These are phyloP conservation scores for Martes martes DNA, from an alignment of 2,113 vertebrate species.

Conservation along the genomic window DNA sequence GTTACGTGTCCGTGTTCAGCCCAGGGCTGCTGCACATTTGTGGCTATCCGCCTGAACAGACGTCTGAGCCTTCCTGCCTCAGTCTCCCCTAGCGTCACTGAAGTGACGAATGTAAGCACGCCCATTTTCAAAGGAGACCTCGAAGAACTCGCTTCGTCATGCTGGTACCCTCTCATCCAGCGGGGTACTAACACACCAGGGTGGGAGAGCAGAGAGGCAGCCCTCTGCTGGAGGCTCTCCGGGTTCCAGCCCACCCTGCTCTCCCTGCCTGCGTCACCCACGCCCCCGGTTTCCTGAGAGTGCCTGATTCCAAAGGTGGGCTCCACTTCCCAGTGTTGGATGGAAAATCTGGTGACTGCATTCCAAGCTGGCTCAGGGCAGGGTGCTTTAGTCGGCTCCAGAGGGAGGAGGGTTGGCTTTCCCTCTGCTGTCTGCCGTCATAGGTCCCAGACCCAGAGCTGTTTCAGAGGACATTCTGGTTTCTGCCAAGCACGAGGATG, in stretches of 20 bases:
- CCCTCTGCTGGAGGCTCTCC: not conserved
- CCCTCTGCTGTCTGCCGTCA: not conserved
- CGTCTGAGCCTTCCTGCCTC: not conserved
- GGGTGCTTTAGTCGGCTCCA: not conserved
- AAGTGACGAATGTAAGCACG: accelerated
- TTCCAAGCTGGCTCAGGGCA: too few species aligned
- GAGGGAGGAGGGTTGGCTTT: not conserved
- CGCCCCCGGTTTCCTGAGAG: not conserved
- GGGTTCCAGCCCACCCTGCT: not conserved
- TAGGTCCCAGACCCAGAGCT: not conserved
- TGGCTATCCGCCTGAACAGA: not conserved
- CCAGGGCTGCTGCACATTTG: accelerated
- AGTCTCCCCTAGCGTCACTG: accelerated
- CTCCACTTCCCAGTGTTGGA: not conserved
- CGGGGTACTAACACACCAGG: not conserved
- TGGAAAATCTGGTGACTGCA: not conserved
- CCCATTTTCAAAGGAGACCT: not conserved
- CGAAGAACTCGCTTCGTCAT: not conserved
- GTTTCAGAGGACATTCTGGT: not conserved
- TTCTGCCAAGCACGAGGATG: not conserved
- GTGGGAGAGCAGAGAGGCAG: not conserved
- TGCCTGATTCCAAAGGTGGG: not conserved
- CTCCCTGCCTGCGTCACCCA: not conserved
- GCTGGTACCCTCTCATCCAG: not conserved
- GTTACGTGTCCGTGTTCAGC: accelerated